Base-by-base conservation (phyloP, 1,140 invertebrate genomes). In the Drosophila littoralis region DNA sequence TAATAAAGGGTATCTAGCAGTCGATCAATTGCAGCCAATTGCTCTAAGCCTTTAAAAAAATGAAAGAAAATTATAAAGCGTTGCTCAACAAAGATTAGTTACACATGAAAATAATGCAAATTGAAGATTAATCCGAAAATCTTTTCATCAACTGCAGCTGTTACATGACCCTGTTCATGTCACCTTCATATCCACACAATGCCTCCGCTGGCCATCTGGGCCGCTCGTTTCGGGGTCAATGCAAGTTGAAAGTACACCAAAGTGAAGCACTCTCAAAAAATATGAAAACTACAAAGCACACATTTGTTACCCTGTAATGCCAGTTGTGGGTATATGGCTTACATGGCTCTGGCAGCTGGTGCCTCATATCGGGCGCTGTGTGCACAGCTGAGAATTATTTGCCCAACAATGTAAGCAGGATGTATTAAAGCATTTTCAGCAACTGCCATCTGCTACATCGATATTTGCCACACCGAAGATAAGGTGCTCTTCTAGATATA, bases 371-470 rank as follows among this genome's bases (percentile, higher is more conserved):
- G 6, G 42, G 0, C 35, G 17, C 22, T 77, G 81, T 84, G 52
- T 84, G 81, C 70, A 63, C 81, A 84, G 81, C 77, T 77, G 77
- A 77, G 59, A 40, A 61, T 35, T 83, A 50, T 85, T 85, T 77
- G 73, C 58, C 40, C 57, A 80, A 77, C 68, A 63, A 68, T 80
- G 81, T 74, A 85, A 84, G 71, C 75, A 85, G 77, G 66, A 65
- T 81, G 51, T 54, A 45, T 33, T 64, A 17, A 66, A 55, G 48
- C 57, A 12, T 38, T 40, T 40, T 28, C 4, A 28, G 45, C 45
- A 54, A 28, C 22, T 28, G 22, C 4, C 4, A 28, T 28, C 22
- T 28, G 22, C 22, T 28, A 5, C 22, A 28, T 28, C 22, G 22
- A 28, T 28, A 28, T 28, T 28, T 28, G 22, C 22, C 22, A 28